phyloP scores from a whole-genome alignment of 2,888 invertebrate genomes.

The Ypsolopha sequella region DNA sequence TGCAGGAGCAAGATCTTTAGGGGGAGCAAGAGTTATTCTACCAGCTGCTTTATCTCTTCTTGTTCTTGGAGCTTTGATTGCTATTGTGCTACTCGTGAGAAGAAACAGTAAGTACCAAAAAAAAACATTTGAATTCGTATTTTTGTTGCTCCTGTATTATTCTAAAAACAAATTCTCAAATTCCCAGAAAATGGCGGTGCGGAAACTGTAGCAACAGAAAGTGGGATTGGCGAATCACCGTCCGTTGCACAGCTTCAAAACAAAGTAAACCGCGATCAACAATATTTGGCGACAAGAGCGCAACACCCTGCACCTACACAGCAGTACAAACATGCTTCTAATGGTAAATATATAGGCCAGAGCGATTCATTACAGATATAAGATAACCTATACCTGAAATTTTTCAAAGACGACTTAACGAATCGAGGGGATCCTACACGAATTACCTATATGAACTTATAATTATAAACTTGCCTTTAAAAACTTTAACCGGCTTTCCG shows the following conservation, averaged over 20 bases:
- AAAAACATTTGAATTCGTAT: neutral
- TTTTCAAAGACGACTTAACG: no score
- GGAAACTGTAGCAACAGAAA: slow-evolving; percentile 48
- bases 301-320: slow-evolving; percentile 72
- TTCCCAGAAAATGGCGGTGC: slow-evolving; percentile 48
- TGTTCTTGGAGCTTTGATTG: slow-evolving; percentile 75
- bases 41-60: slow-evolving; percentile 78
- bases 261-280: slow-evolving; percentile 82
- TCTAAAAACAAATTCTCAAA: neutral
- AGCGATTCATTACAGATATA: no score
- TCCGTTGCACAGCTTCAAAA: slow-evolving; percentile 84
- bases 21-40: slow-evolving; percentile 74
- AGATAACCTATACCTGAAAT: no score
- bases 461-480: neutral
- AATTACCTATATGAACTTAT: neutral
- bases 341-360: slow-evolving; percentile 28
- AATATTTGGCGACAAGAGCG: slow-evolving; percentile 79
- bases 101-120: slow-evolving; percentile 72
- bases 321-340: slow-evolving; percentile 60
- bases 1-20: slow-evolving; percentile 74
- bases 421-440: neutral
- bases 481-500: neutral
- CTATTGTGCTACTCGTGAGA: slow-evolving; percentile 78
- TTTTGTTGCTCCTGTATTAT: neutral
- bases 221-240: slow-evolving; percentile 78